phyloP scores from a whole-genome alignment of 2,113 vertebrate genomes.

The Eptatretus burgeri region DNA sequence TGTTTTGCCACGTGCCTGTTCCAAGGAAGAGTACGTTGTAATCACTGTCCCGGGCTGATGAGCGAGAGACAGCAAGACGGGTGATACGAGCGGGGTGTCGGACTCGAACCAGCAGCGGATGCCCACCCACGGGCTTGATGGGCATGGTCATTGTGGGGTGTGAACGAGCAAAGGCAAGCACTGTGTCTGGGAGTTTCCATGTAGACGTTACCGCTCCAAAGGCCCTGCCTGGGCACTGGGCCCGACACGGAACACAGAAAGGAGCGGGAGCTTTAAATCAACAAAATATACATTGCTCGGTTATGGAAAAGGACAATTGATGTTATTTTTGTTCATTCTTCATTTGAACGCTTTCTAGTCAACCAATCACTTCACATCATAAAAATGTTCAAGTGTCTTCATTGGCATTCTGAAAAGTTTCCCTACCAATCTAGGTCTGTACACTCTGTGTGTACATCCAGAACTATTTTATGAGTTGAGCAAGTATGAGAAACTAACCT shows the following conservation, averaged over 20 bases:
- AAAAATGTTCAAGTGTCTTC: too few species aligned
- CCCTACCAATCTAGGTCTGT: too few species aligned
- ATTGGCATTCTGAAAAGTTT: too few species aligned
- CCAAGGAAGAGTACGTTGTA: conserved; percentile 34
- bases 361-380: too few species aligned
- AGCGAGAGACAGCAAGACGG: conserved; percentile 31
- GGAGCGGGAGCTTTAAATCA: too few species aligned
- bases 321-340: too few species aligned
- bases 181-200: conserved; percentile 36
- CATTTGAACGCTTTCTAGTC: too few species aligned
- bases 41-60: conserved; percentile 22
- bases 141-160: conserved; percentile 58
- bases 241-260: background rate
- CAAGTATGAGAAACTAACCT: too few species aligned
- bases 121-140: conserved; percentile 23
- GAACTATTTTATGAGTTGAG: too few species aligned
- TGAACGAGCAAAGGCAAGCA: conserved; percentile 40
- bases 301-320: too few species aligned
- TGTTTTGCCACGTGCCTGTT: conserved; percentile 23
- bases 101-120: conserved; percentile 22
- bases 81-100: conserved; percentile 19
- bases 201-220: conserved; percentile 38
- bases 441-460: too few species aligned
- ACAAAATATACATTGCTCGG: too few species aligned
- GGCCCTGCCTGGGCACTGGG: conserved; percentile 45